Percentiles rank a stretch among this genome's conserved stretches.
Conservation (phyloP, 2,113 vertebrate species). For the Lota lota region DNA sequence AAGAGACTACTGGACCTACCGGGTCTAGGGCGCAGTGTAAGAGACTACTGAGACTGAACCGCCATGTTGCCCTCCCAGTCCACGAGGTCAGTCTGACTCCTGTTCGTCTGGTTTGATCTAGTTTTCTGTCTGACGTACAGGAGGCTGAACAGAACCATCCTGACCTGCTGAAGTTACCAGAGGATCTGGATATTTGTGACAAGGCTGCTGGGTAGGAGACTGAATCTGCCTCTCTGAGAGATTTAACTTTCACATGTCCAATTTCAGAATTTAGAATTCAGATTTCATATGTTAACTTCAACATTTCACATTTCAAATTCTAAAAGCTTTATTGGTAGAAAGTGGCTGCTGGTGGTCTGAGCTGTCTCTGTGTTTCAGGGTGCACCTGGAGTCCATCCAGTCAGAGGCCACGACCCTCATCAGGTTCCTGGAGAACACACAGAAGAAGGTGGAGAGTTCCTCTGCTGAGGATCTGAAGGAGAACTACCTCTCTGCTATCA, state of each 20-base stretch:
- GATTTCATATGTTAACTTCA: background rate
- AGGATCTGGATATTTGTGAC: conserved; percentile 80
- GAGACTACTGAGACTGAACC: too few relatives aligned
- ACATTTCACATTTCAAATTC: too few relatives aligned
- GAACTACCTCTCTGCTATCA: conserved; percentile 60
- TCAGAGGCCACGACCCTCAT: conserved; percentile 66
- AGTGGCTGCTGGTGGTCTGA: too few relatives aligned
- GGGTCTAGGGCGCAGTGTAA: too few relatives aligned
- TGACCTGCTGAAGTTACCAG: conserved; percentile 83
- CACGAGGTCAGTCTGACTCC: too few relatives aligned
- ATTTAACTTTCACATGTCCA: background rate
- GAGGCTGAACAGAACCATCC: conserved; percentile 81
- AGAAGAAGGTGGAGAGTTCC: conserved; percentile 64
- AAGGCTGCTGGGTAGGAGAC: conserved; percentile 81
- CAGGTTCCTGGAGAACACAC: conserved; percentile 73
- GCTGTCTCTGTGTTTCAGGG: conserved; percentile 60
- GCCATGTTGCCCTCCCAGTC: too few relatives aligned
- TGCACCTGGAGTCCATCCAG: conserved; percentile 78
- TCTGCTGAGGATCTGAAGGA: conserved; percentile 64
- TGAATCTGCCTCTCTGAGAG: conserved; percentile 10
- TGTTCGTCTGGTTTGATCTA: too few relatives aligned
- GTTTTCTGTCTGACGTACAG: conserved; percentile 49
- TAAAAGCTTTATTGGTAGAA: too few relatives aligned
- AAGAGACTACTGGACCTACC: too few relatives aligned
- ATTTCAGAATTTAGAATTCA: background rate